Percentiles rank a stretch among this genome's conserved stretches.
Evolutionary conservation across 1,140 invertebrate genomes (phyloP).

Genomic region (Zaprionus camerounensis): DNA sequence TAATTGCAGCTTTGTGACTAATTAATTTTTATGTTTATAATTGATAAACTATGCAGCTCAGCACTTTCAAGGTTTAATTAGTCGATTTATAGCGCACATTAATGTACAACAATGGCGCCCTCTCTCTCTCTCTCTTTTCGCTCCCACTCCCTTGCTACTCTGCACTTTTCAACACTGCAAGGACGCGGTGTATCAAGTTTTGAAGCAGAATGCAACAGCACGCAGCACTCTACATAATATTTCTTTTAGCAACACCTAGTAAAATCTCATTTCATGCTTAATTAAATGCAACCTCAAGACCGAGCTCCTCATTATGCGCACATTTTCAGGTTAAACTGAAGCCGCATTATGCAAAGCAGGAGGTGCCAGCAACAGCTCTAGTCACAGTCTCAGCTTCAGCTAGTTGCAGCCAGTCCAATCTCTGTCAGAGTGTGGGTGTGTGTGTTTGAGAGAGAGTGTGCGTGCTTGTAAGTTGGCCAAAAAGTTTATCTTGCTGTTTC

Average conservation of each 20-base stretch:
- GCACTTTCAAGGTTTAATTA: slow-evolving; percentile 1
- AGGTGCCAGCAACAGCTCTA: background rate
- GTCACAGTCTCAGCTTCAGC: background rate
- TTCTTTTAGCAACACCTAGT: slow-evolving; percentile 45
- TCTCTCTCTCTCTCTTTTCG: background rate
- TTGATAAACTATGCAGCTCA: slow-evolving; percentile 13
- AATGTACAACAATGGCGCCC: slow-evolving; percentile 1
- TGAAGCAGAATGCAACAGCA: slow-evolving; percentile 12
- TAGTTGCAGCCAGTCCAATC: slow-evolving; percentile 1
- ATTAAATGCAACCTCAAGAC: slow-evolving; percentile 74
- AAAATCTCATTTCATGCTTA: slow-evolving; percentile 69
- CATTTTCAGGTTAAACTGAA: slow-evolving; percentile 63
- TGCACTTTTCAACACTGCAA: background rate
- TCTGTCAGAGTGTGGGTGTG: background rate
- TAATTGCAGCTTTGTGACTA: slow-evolving; percentile 41
- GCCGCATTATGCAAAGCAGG: slow-evolving; percentile 67
- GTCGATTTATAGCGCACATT: background rate
- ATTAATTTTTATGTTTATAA: slow-evolving; percentile 22
- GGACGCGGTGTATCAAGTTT: slow-evolving; percentile 20
- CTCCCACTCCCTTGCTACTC: background rate
- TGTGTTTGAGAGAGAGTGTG: background rate
- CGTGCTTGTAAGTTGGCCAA: slow-evolving; percentile 35
- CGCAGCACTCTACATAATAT: slow-evolving; percentile 20
- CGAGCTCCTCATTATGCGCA: slow-evolving; percentile 60
- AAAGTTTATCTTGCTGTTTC: slow-evolving; percentile 50